Conservation (phyloP, 2,113 vertebrate genomes). For the Sphaerodactylus townsendi region DNA sequence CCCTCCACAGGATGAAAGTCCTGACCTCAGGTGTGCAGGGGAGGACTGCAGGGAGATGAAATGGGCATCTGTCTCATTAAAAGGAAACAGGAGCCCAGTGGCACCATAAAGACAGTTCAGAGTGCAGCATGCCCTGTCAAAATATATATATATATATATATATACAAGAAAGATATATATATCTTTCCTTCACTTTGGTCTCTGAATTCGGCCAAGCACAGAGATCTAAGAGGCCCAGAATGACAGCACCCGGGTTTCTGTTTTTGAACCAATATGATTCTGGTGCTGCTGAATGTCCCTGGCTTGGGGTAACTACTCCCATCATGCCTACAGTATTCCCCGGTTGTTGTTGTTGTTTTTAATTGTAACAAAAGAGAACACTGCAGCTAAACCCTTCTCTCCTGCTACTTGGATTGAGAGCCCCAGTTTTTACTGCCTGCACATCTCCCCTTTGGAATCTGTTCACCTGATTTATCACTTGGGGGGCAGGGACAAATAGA, state of each 20-base stretch:
- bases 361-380: background rate
- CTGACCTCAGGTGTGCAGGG: background rate
- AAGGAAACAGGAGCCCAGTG: background rate
- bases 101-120: no score
- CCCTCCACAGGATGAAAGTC: no score
- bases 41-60: background rate
- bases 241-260: background rate
- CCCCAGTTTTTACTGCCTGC: background rate
- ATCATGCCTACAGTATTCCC: background rate
- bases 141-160: background rate
- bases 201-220: background rate
- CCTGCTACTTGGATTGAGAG: background rate
- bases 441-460: background rate
- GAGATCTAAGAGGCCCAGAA: background rate
- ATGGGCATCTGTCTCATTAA: background rate
- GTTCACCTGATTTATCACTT: no score
- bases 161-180: background rate
- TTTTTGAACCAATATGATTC: no score
- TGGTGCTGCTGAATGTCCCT: background rate
- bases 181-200: background rate
- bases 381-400: background rate
- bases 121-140: background rate
- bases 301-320: background rate
- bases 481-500: no score
- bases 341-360: no score